phyloP scores from a whole-genome alignment of 2,888 invertebrate species.

The Aromia moschata region DNA sequence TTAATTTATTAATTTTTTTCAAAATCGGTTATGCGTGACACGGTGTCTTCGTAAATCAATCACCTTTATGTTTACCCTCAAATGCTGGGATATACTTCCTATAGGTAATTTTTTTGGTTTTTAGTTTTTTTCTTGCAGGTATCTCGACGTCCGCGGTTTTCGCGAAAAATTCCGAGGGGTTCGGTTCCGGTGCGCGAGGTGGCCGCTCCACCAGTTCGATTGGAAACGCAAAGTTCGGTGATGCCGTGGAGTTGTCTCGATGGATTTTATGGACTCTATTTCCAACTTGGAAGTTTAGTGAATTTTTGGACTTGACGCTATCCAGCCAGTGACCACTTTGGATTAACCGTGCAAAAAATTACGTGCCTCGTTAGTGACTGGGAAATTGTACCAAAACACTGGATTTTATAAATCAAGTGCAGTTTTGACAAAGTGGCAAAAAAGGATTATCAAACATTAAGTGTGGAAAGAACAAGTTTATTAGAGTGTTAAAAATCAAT shows the following conservation, averaged over 20 bases:
- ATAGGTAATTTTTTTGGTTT: slow-evolving; percentile 63
- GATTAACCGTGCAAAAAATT: slow-evolving; percentile 8
- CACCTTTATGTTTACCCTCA: slow-evolving; percentile 68
- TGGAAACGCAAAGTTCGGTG: too few relatives aligned
- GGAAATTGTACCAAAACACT: slow-evolving; percentile 2
- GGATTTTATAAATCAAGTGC: too few relatives aligned
- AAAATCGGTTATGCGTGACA: slow-evolving; percentile 41
- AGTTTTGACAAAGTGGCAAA: too few relatives aligned
- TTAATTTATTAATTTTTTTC: too few relatives aligned
- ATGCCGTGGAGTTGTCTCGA: too few relatives aligned
- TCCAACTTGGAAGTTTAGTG: too few relatives aligned
- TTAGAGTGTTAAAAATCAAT: too few relatives aligned
- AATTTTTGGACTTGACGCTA: slow-evolving; percentile 1
- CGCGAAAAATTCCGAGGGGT: slow-evolving; percentile 8
- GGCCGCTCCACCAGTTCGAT: slow-evolving; percentile 1
- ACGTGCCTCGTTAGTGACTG: not conserved
- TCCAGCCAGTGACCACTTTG: not conserved
- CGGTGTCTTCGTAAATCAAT: slow-evolving; percentile 49
- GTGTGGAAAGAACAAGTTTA: too few relatives aligned
- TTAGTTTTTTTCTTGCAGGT: slow-evolving; percentile 30
- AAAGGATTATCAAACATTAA: too few relatives aligned
- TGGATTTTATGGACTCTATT: too few relatives aligned
- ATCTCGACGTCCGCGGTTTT: slow-evolving; percentile 27
- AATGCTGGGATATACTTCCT: slow-evolving; percentile 76
- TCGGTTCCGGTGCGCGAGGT: not conserved